These are phyloP conservation scores for Mandrillus leucophaeus DNA, from an alignment of 2,113 vertebrate species.

Conservation along the genomic window DNA sequence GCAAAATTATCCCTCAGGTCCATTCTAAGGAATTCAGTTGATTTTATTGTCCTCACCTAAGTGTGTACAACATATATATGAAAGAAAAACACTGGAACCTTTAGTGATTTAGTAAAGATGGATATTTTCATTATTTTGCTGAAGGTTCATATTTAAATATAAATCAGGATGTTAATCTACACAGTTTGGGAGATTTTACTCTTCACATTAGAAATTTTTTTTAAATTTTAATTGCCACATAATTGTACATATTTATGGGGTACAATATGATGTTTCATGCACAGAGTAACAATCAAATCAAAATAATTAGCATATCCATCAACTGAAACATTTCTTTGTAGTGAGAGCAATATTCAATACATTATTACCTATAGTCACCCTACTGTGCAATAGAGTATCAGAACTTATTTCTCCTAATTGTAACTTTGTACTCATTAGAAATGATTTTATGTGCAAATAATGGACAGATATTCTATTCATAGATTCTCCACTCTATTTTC, in stretches of 20 bases:
- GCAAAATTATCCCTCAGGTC: not conserved
- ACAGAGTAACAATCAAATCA: not conserved
- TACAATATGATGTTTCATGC: not conserved
- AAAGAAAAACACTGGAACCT: not conserved
- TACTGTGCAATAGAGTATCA: not conserved
- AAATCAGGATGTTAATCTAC: not conserved
- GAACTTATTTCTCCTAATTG: not conserved
- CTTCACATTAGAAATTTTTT: not conserved
- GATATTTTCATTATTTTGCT: not conserved
- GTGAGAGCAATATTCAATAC: not conserved
- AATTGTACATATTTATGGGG: not conserved
- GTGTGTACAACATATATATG: not conserved
- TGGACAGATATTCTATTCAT: not conserved
- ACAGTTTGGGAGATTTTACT: not conserved
- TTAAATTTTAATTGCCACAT: not conserved
- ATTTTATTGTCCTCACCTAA: not conserved
- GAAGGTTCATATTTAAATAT: not conserved
- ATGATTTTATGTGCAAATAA: not conserved
- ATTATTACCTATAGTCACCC: not conserved
- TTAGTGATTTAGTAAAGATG: not conserved
- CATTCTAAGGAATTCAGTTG: not conserved
- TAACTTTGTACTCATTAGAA: not conserved
- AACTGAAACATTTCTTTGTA: not conserved
- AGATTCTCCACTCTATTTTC: not conserved
- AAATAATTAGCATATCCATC: not conserved